Conservation (phyloP, 2,888 invertebrate genomes). For the Philereme vetulata region DNA sequence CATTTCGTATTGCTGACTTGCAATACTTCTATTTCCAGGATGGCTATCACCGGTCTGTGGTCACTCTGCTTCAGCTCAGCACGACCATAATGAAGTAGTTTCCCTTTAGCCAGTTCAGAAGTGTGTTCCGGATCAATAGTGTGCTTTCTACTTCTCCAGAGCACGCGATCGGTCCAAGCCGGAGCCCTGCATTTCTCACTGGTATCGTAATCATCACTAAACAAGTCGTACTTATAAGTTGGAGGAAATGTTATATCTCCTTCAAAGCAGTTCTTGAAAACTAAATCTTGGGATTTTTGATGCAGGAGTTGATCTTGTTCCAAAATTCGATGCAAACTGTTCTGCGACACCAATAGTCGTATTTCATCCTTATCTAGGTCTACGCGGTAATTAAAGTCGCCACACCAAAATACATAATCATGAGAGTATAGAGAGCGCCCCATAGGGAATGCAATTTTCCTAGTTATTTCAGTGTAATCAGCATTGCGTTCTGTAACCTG, state of each 20-base stretch:
- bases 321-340: conserved; percentile 89
- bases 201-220: conserved; percentile 99
- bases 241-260: conserved; percentile 96
- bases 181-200: conserved; percentile 98
- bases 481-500: conserved; percentile 97
- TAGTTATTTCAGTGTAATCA: conserved; percentile 97
- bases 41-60: conserved; percentile 97
- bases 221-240: conserved; percentile 99
- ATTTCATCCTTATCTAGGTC: conserved; percentile 98
- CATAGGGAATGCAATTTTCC: conserved; percentile 95
- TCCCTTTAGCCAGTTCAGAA: conserved; percentile 90
- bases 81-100: conserved; percentile 93
- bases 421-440: conserved; percentile 96
- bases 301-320: conserved; percentile 94
- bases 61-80: conserved; percentile 98
- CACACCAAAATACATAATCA: conserved; percentile 99
- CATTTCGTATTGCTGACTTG: conserved; percentile 91
- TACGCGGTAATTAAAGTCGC: conserved; percentile 99
- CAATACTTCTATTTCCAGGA: conserved; percentile 94
- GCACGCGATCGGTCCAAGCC: conserved; percentile 99
- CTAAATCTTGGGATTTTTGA: conserved; percentile 91
- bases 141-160: conserved; percentile 94
- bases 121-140: conserved; percentile 87
- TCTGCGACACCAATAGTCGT: conserved; percentile 90
- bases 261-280: conserved; percentile 97